Percentiles rank a stretch among this genome's conserved stretches.
Evolutionary conservation across 2,888 invertebrate species (phyloP).

Genomic region (Rosalia funebris): DNA sequence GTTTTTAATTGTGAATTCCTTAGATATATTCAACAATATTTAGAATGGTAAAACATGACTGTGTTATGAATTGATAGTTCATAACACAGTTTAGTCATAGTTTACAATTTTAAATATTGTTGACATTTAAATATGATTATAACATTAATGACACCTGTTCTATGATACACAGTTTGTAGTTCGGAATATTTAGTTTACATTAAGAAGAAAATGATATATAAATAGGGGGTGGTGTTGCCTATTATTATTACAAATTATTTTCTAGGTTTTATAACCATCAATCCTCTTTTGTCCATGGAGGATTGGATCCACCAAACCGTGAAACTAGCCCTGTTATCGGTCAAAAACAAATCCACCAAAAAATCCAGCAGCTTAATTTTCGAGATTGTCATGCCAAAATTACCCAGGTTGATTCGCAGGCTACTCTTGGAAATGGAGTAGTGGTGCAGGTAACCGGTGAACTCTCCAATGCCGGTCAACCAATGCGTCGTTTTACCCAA

Average conservation of each 20-base stretch:
- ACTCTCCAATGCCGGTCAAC: slow-evolving; percentile 94
- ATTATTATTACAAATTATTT: slow-evolving; percentile 19
- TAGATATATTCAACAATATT: no score
- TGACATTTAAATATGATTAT: no score
- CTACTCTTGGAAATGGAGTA: slow-evolving; percentile 92
- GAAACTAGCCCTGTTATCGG: slow-evolving; percentile 87
- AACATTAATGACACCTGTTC: no score
- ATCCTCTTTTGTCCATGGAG: slow-evolving; percentile 96
- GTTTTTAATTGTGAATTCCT: no score
- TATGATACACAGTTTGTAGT: no score
- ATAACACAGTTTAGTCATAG: no score
- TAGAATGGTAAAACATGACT: no score
- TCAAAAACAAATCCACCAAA: slow-evolving; percentile 94
- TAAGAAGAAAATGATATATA: no score
- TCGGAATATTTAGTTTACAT: no score
- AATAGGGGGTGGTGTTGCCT: no score
- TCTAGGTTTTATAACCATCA: slow-evolving; percentile 93
- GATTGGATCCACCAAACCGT: slow-evolving; percentile 83
- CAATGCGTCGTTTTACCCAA: slow-evolving; percentile 98
- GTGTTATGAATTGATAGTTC: no score
- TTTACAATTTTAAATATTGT: no score
- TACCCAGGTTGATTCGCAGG: slow-evolving; percentile 88
- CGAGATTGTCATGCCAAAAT: slow-evolving; percentile 98
- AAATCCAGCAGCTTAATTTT: slow-evolving; percentile 94
- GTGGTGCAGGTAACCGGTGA: slow-evolving; percentile 98